These are phyloP conservation scores for Trichogramma dendrolimi DNA, from an alignment of 2,888 invertebrate species.

Conservation along the genomic window DNA sequence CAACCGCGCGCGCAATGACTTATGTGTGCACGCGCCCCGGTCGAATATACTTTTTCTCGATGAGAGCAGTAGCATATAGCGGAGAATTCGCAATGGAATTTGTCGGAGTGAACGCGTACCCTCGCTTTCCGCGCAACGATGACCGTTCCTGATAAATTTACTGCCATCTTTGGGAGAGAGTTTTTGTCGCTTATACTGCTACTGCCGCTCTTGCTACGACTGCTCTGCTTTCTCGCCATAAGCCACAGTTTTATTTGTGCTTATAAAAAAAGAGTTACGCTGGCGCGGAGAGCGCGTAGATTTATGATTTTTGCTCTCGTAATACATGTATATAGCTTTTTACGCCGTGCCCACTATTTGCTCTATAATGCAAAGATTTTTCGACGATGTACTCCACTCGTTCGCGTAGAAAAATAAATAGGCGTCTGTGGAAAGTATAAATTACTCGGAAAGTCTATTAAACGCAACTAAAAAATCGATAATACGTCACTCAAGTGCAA, in stretches of 20 bases:
- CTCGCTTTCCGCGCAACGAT: constrained; percentile 45
- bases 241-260: too few species aligned
- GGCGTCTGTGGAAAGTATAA: too few species aligned
- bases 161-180: constrained; percentile 31
- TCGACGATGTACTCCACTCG: too few species aligned
- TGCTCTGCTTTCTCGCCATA: constrained; percentile 5
- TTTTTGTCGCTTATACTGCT: too few species aligned
- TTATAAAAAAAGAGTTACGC: too few species aligned
- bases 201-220: constrained; percentile 26
- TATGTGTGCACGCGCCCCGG: constrained; percentile 36
- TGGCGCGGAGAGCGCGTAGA: too few species aligned
- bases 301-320: too few species aligned
- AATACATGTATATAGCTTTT: too few species aligned
- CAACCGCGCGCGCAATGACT: constrained; percentile 50
- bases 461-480: not conserved
- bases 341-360: too few species aligned
- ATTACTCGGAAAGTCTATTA: too few species aligned
- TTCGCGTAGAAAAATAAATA: too few species aligned
- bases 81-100: constrained; percentile 48
- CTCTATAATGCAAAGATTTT: too few species aligned
- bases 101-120: constrained; percentile 40
- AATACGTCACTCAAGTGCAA: constrained; percentile 2
- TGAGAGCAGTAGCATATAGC: constrained; percentile 34
- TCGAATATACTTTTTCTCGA: constrained; percentile 20
- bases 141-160: constrained; percentile 51